Evolutionary conservation across 2,888 invertebrate genomes (phyloP).

Genomic region (Tenthredo amoena): DNA sequence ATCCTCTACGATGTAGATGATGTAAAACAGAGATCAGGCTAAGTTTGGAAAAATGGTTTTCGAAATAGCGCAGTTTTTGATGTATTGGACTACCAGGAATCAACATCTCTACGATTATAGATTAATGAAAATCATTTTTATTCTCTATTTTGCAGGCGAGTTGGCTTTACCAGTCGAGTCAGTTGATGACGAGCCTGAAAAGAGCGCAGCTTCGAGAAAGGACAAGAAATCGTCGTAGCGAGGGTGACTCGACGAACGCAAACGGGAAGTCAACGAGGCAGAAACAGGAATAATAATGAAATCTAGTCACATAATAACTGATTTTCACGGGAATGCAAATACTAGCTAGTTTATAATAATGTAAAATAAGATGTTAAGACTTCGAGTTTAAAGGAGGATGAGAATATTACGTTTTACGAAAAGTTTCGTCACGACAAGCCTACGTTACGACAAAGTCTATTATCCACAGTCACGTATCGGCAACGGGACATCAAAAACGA

Average conservation of each 20-base stretch:
- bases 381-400: not conserved
- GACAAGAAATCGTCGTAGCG: conserved; percentile 77
- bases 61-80: not conserved
- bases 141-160: conserved; percentile 84
- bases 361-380: conserved; percentile 19
- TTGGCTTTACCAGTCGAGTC: conserved; percentile 94
- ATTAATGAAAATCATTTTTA: conserved; percentile 25
- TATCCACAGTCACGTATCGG: not conserved
- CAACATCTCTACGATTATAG: not conserved
- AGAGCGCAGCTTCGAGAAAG: conserved; percentile 88
- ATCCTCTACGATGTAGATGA: not conserved
- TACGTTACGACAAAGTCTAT: not conserved
- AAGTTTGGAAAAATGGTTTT: not conserved
- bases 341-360: conserved; percentile 40
- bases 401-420: not conserved
- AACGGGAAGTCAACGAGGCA: conserved; percentile 46
- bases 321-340: conserved; percentile 43
- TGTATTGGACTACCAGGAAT: not conserved
- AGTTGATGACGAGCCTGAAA: conserved; percentile 92
- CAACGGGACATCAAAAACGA: not conserved
- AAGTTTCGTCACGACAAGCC: not conserved
- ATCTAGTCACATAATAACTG: conserved; percentile 56
- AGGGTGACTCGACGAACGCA: conserved; percentile 59
- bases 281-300: conserved; percentile 55
- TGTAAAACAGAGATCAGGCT: not conserved